Evolutionary conservation across 1,140 invertebrate genomes (phyloP).

Genomic region (Drosophila nigrodunni): DNA sequence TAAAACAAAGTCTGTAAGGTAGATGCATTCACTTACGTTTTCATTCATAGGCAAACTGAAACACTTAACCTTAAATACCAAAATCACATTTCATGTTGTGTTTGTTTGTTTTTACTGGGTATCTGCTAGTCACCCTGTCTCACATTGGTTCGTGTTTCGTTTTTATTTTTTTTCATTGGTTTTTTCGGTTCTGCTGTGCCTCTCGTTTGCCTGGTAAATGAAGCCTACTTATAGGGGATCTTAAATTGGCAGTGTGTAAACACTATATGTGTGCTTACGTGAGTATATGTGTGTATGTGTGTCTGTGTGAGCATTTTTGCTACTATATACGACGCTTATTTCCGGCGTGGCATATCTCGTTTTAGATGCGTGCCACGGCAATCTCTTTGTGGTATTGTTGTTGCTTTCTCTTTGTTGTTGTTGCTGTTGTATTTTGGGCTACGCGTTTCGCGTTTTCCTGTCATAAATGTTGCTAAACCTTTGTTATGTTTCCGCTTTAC

Average conservation of each 20-base stretch:
- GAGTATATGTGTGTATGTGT: conserved; percentile 27
- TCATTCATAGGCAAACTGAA: not conserved
- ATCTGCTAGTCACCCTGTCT: conserved; percentile 8
- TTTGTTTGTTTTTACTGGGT: not conserved
- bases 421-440: conserved; percentile 35
- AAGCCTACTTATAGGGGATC: conserved; percentile 78
- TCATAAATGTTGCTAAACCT: conserved; percentile 81
- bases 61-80: not conserved
- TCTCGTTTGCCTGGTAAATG: conserved; percentile 64
- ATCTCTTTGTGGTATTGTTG: conserved; percentile 68
- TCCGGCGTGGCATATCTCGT: conserved; percentile 81
- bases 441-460: conserved; percentile 79
- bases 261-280: conserved; percentile 28
- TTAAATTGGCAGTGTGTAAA: conserved; percentile 78
- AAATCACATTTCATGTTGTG: not conserved
- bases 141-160: not conserved
- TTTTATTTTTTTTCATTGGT: conserved; percentile 5
- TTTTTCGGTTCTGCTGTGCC: conserved; percentile 9
- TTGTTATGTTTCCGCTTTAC: conserved; percentile 82
- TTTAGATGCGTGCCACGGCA: conserved; percentile 80
- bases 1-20: not conserved
- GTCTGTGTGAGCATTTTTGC: conserved; percentile 37
- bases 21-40: not conserved
- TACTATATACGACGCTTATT: conserved; percentile 70
- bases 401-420: conserved; percentile 29